Percentiles rank a stretch among this genome's conserved stretches.
These are phyloP conservation scores for Heliconius charithonia DNA, from an alignment of 2,888 invertebrate species.

Conservation along the genomic window DNA sequence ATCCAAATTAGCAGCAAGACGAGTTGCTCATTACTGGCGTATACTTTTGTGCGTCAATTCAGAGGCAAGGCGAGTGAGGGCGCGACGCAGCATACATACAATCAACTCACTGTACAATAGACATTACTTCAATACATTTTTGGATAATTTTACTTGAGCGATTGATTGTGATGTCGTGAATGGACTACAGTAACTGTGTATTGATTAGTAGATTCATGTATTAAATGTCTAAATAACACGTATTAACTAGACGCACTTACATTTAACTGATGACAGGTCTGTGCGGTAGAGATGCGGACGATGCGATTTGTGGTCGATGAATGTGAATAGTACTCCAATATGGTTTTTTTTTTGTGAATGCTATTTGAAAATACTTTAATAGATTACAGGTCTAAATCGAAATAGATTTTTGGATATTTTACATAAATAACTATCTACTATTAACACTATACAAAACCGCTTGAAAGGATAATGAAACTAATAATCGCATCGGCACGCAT, in stretches of 20 bases:
- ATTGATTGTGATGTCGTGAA: conserved; percentile 24
- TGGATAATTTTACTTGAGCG: conserved; percentile 44
- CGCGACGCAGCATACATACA: conserved; percentile 27
- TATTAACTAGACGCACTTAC: conserved; percentile 15
- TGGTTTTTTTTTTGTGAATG: background rate
- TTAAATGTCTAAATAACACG: conserved; percentile 30
- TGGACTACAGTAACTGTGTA: conserved; percentile 17
- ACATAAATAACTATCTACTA: background rate
- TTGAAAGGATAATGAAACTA: background rate
- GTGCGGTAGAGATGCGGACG: conserved; percentile 2
- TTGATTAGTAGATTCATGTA: conserved; percentile 18
- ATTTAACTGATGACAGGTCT: background rate
- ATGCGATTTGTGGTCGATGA: conserved; percentile 2
- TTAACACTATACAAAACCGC: background rate
- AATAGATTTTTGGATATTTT: conserved; percentile 1
- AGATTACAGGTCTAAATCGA: background rate
- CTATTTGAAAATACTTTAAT: background rate
- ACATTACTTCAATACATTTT: conserved; percentile 35
- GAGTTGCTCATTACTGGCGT: background rate
- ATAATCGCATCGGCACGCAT: conserved; percentile 26
- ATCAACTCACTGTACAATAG: conserved; percentile 31
- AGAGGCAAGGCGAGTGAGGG: background rate
- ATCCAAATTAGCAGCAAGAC: background rate
- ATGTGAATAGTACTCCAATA: background rate
- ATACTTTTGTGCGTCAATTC: background rate